Evolutionary conservation across 2,113 vertebrate genomes (phyloP), one percentile per base, ranked within the genome.

Genomic region (Coptodon bakossiorum): DNA sequence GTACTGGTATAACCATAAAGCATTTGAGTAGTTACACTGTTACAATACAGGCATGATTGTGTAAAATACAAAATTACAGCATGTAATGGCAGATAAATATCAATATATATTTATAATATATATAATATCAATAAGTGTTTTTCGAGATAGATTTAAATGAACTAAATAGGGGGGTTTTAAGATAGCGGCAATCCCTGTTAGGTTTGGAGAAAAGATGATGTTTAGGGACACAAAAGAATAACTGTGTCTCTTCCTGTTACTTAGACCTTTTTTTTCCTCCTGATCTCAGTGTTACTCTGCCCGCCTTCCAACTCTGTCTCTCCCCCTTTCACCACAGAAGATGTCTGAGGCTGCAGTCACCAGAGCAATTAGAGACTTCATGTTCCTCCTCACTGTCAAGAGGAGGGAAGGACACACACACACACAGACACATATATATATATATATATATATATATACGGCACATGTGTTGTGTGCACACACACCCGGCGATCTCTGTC

Each of bases 361-460:
- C 91, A 89, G 87, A 93, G 94, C 93, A 95, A 96, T 95, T 95
- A 95, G 85, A 94, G 92, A 90, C 90, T 93, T 93, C 86, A 91
- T 94, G 92, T 90, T 91, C 90, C 89, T 94, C 92, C 88, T 91
- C 82, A 90, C 91, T 95, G 94, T 91, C 93, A 92, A 84, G 90
- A 87, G 59, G 52, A 92, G 84, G 84, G 89, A 76, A 81, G 50
- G 45, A 86, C 22, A 82, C 83, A 90, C 90, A 91, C 86, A 85
- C 36, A 63, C 1, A 61, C 5, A 85, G 9, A 63, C 1, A 61
- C 5, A 86, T 22, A 22, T 22, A 61, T 6, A 57, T 3, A 61
- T 6, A 61, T 7, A 56, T 56, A 48, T 48, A 57, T 17, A 59
- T 14, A 57, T 61, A 34, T 17, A 63, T 24, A 73, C 16, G 31